Evolutionary conservation across 2,113 vertebrate genomes (phyloP), one percentile per base, ranked within the genome.

Genomic region (Triplophysa tibetana): DNA sequence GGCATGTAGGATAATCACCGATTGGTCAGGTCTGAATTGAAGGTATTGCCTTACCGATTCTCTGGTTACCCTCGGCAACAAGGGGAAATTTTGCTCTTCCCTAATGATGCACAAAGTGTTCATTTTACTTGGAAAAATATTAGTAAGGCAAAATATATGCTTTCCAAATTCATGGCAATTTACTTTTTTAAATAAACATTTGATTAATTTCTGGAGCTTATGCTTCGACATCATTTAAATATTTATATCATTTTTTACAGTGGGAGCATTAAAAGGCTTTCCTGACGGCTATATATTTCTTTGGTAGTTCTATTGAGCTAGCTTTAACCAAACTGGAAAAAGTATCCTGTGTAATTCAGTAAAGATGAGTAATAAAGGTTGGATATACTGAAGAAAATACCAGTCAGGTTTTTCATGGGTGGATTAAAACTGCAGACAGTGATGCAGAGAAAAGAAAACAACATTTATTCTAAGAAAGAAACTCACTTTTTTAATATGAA

Each of bases 1-100:
- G 86, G 97, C 95, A 0, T 98, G 97, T 1, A 97, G 91, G 73
- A 99, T 98, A 79, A 94, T 70, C 21, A 98, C 92, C 0, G 91
- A 95, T 89, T 95, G 96, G 81, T 96, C 93, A 0, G 91, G 86
- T 0, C 89, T 93, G 48, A 93, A 89, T 86, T 94, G 93, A 80
- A 95, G 91, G 85, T 92, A 93, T 43, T 90, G 87, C 19, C 90
- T 81, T 64, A 92, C 90, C 0, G 90, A 70, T 0, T 95, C 93
- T 68, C 89, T 90, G 2, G 92, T 86, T 63, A 87, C 41, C 29
- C 78, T 77, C 43, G 75, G 11, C 1, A 87, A 82, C 79, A 90
- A 92, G 0, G 87, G 77, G 56, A 88, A 86, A 1, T 76, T 73
- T 0, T 83, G 63, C 3, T 90, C 87, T 61, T 75, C 67, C 8